Evolutionary conservation across 2,113 vertebrate species (phyloP).

Genomic region (Cichladusa arquata): DNA sequence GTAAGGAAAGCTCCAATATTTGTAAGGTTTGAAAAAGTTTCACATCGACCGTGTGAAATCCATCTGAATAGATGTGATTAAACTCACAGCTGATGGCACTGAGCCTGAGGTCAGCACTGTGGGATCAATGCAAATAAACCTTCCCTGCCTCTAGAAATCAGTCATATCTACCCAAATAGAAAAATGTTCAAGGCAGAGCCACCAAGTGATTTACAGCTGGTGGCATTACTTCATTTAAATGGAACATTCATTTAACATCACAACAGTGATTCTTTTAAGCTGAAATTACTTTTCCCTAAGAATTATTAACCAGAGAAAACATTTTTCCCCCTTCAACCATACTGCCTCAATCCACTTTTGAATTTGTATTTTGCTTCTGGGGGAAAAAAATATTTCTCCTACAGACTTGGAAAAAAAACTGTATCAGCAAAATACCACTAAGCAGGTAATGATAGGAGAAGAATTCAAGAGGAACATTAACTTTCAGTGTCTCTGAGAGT

Average conservation of each 20-base stretch:
- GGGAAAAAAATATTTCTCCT: not conserved
- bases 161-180: not conserved
- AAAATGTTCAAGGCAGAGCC: not conserved
- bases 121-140: slow-evolving; percentile 18
- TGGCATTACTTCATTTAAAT: not conserved
- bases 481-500: not conserved
- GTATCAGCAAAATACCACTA: not conserved
- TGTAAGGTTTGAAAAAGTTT: not conserved
- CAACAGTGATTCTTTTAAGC: not conserved
- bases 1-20: not conserved
- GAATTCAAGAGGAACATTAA: not conserved
- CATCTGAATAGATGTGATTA: not conserved
- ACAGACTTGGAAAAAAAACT: not conserved
- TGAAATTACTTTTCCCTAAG: not conserved
- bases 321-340: not conserved
- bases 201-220: not conserved
- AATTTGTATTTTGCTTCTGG: not conserved
- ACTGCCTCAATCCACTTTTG: not conserved
- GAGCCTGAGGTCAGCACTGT: not conserved
- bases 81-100: slow-evolving; percentile 13
- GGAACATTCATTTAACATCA: not conserved
- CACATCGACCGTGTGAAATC: not conserved
- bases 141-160: not conserved
- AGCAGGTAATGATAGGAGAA: not conserved
- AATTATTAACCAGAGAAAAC: not conserved